A percentile compares a stretch with the other conserved stretches of the same genome.
Evolutionary conservation across 2,888 invertebrate species (phyloP).

Genomic region (Caenorhabditis japonica): DNA sequence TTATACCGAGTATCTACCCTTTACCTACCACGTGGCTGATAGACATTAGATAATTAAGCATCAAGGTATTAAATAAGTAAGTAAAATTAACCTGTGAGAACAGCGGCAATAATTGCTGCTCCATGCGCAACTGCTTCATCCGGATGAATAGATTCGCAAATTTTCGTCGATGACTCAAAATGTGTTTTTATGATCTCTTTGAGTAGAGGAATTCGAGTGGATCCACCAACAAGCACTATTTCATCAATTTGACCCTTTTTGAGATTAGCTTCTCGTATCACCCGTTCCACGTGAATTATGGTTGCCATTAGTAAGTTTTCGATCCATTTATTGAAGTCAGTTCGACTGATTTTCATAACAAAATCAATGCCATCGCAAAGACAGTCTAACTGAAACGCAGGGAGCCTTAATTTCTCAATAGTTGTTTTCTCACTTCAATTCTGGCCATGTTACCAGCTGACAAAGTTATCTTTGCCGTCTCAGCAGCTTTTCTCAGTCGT

Average conservation of each 20-base stretch:
- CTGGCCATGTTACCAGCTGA: slow-evolving; percentile 77
- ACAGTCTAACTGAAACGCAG: slow-evolving; percentile 88
- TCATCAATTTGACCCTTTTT: slow-evolving; percentile 76
- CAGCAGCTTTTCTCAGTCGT: slow-evolving; percentile 90
- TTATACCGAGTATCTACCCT: too few relatives aligned
- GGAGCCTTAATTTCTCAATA: too few relatives aligned
- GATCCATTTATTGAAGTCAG: slow-evolving; percentile 87
- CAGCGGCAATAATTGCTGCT: slow-evolving; percentile 93
- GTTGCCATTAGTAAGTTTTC: slow-evolving; percentile 44
- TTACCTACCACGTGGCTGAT: too few relatives aligned
- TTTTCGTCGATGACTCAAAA: slow-evolving; percentile 46
- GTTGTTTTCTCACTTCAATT: slow-evolving; percentile 34
- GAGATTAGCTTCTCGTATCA: slow-evolving; percentile 48
- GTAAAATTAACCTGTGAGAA: slow-evolving; percentile 55
- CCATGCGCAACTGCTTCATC: slow-evolving; percentile 96
- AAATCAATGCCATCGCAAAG: slow-evolving; percentile 94
- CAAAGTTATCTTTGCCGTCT: slow-evolving; percentile 82
- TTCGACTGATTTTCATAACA: slow-evolving; percentile 93
- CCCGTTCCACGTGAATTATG: slow-evolving; percentile 47
- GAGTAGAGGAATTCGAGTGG: slow-evolving; percentile 79
- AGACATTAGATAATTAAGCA: too few relatives aligned
- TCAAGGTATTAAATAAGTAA: too few relatives aligned
- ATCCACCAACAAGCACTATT: slow-evolving; percentile 80
- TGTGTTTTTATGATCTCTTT: slow-evolving; percentile 76
- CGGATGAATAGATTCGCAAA: slow-evolving; percentile 87